Evolutionary conservation across 2,888 invertebrate genomes (phyloP).

Genomic region (Zygothrica quintamaculata): DNA sequence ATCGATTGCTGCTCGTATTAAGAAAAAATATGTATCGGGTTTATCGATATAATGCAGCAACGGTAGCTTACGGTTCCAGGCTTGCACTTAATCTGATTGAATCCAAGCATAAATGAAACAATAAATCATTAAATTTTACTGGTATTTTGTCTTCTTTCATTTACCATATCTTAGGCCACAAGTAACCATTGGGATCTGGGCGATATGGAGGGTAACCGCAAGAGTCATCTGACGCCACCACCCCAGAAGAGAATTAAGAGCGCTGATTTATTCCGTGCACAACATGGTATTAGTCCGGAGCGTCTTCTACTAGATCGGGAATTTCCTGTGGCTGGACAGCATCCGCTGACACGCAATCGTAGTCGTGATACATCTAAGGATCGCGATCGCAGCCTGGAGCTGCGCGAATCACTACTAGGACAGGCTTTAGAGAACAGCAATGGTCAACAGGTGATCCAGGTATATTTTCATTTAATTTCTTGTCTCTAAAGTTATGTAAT

Average conservation of each 20-base stretch:
- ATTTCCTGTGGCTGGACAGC: slow-evolving; percentile 82
- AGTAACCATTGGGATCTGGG: slow-evolving; percentile 87
- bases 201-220: slow-evolving; percentile 85
- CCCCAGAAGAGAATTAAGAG: slow-evolving; percentile 90
- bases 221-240: slow-evolving; percentile 86
- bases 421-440: slow-evolving; percentile 90
- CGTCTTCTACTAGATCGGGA: slow-evolving; percentile 84
- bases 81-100: slow-evolving; percentile 35
- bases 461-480: no score
- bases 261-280: slow-evolving; percentile 88
- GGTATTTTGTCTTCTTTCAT: neutral
- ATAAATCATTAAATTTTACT: no score
- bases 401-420: slow-evolving; percentile 90
- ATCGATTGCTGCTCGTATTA: neutral
- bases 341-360: slow-evolving; percentile 83
- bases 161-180: slow-evolving; percentile 62
- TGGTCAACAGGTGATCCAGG: slow-evolving; percentile 84
- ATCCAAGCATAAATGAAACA: neutral
- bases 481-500: no score
- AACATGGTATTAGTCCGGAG: slow-evolving; percentile 85
- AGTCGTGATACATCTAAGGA: slow-evolving; percentile 84
- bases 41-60: neutral
- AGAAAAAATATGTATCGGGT: no score
- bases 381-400: slow-evolving; percentile 87
- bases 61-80: neutral